Evolutionary conservation across 2,888 invertebrate species (phyloP), one percentile per base, ranked within the genome.

Genomic region (Junonia oenone): DNA sequence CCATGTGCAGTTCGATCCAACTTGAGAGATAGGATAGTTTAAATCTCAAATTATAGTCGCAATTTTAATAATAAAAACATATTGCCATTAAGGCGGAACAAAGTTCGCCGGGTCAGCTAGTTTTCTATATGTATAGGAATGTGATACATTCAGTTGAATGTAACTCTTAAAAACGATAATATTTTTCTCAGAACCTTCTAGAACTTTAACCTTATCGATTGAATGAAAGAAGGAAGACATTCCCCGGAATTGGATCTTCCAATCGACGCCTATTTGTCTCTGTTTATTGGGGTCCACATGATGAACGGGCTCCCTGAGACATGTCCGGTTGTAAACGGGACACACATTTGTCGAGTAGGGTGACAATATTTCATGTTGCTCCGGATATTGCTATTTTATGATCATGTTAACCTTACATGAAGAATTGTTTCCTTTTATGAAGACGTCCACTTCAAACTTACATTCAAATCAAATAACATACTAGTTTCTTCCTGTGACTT

Each of bases 211-310:
- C 13, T 3, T 8, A 43, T 13, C 26, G 13, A 26, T 26, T 8
- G 13, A 13, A 26, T 26, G 11, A 43, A 43, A 43, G 8, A 43
- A 31, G 37, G 8, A 37, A 38, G 37, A 19, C 38, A 38, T 52
- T 52, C 26, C 45, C 19, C 17, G 29, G 38, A 52, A 46, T 46
- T 22, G 31, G 31, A 46, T 17, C 29, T 40, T 40, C 63, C 63
- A 55, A 45, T 62, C 58, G 52, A 27, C 27, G 27, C 27, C 40
- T 63, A 71, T 55, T 57, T 55, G 54, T 59, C 69, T 68, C 14
- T 76, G 76, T 76, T 76, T 81, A 78, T 78, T 74, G 74, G 76
- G 75, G 74, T 69, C 61, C 67, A 67, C 69, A 78, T 79, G 80
- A 82, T 78, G 76, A 74, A 81, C 72, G 68, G 59, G 38, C 40